Percentiles rank a stretch among this genome's conserved stretches.
phyloP scores from a whole-genome alignment of 1,140 invertebrate genomes.

The Lasioglossum albipes region DNA sequence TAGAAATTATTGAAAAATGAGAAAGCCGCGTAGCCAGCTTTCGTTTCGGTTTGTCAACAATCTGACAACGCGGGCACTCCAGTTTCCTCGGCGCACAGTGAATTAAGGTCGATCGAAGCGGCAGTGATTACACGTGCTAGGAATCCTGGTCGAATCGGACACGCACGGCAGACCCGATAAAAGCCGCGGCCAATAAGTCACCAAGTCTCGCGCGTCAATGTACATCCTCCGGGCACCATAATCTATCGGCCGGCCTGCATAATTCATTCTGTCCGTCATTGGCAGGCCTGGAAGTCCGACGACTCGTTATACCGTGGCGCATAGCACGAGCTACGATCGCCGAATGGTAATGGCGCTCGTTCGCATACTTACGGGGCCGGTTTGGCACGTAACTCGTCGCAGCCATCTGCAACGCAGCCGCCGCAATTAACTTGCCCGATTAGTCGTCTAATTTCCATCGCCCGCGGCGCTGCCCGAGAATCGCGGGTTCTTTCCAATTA shows the following conservation, averaged over 20 bases:
- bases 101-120: background rate
- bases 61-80: too few relatives aligned
- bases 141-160: slow-evolving; percentile 31
- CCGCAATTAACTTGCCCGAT: slow-evolving; percentile 41
- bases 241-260: slow-evolving; percentile 60
- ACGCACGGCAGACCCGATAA: slow-evolving; percentile 46
- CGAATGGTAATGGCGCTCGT: slow-evolving; percentile 59
- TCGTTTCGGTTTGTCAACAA: background rate
- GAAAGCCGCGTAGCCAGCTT: too few relatives aligned
- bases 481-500: slow-evolving; percentile 8
- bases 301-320: slow-evolving; percentile 56
- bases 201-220: slow-evolving; percentile 46
- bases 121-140: background rate
- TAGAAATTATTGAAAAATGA: too few relatives aligned
- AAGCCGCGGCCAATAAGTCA: slow-evolving; percentile 52
- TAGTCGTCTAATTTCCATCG: slow-evolving; percentile 40
- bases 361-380: slow-evolving; percentile 46
- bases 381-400: slow-evolving; percentile 53
- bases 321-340: slow-evolving; percentile 41
- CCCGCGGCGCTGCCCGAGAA: background rate
- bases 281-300: slow-evolving; percentile 54
- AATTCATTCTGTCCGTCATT: slow-evolving; percentile 63
- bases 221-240: slow-evolving; percentile 61
- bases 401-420: background rate
- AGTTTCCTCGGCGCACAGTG: background rate